Base-by-base conservation (phyloP, 2,113 vertebrate genomes). In the Helogale parvula region DNA sequence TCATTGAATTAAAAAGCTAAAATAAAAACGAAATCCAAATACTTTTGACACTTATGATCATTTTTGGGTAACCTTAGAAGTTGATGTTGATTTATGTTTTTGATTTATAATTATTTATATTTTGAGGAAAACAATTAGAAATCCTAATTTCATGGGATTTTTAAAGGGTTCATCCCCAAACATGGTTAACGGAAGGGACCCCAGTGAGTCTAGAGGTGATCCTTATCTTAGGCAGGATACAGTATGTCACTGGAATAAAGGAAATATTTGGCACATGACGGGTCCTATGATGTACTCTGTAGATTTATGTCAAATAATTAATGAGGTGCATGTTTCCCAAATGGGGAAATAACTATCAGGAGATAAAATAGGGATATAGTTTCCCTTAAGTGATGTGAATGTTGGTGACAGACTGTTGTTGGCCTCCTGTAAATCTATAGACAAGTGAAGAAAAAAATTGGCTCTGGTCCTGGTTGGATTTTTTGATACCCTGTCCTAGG, bases 61-160 rank as follows among this genome's bases (percentile, higher is more conserved):
- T 66, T 80, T 13, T 66, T 65, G 38, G 23, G 13, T 7, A 89
- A 71, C 2, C 4, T 84, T 66, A 90, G 31, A 90, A 86, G 33
- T 52, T 6, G 13, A 94, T n/a, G 27, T 80, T 79, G 47, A 63
- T 88, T 93, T 88, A 38, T 66, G 47, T 79, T 41, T 92, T 50
- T 90, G 7, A 66, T 72, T 94, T 94, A 29, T 79, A 17, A 82
- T 90, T 84, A 94, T 88, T 4, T 50, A 7, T 25, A 52, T 54
- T 94, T 82, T 90, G 29, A 81, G 41, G 76, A 47, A 84, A 79
- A 65, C 23, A 63, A 66, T 77, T 74, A 93, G 80, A 95, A 93
- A 72, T 83, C 1, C 6, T 15, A 63, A 65, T 71, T 77, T 87
- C 21, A 86, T 47, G 41, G 12, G 29, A n/a, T 38, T 45, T 52